Evolutionary conservation across 2,888 invertebrate species (phyloP).

Genomic region (Erebia ligea): DNA sequence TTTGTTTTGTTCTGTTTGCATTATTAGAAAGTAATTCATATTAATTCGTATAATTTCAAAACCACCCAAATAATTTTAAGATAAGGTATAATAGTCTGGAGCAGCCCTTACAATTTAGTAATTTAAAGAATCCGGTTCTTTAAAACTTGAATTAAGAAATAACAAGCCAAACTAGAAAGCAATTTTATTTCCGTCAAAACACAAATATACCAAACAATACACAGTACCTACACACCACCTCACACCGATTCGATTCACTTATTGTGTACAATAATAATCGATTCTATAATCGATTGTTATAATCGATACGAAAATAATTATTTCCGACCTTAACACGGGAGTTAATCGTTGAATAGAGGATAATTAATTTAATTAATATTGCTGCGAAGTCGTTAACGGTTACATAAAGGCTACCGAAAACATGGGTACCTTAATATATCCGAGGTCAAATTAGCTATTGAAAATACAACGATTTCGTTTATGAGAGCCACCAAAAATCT

Average conservation of each 20-base stretch:
- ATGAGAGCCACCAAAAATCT: neutral
- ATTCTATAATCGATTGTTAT: constrained; percentile 65
- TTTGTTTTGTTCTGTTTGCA: too few relatives aligned
- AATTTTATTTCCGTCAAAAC: constrained; percentile 13
- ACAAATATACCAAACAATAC: constrained; percentile 27
- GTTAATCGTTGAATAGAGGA: constrained; percentile 66
- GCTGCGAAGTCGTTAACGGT: constrained; percentile 48
- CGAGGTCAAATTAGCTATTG: constrained; percentile 45
- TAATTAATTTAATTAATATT: constrained; percentile 70
- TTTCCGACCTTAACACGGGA: constrained; percentile 71
- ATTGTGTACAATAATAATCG: constrained; percentile 67
- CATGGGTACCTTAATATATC: constrained; percentile 24
- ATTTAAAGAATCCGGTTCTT: neutral
- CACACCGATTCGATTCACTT: constrained; percentile 66
- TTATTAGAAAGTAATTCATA: too few relatives aligned
- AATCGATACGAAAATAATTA: constrained; percentile 67
- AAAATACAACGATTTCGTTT: neutral
- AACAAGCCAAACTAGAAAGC: constrained; percentile 17
- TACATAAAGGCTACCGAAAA: constrained; percentile 49
- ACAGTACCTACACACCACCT: constrained; percentile 48
- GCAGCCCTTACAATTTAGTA: neutral
- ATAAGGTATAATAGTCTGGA: neutral
- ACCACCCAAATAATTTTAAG: too few relatives aligned
- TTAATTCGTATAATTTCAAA: too few relatives aligned
- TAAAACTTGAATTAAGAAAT: neutral